These are phyloP conservation scores for Strix uralensis DNA, from an alignment of 2,113 vertebrate genomes.

Conservation along the genomic window DNA sequence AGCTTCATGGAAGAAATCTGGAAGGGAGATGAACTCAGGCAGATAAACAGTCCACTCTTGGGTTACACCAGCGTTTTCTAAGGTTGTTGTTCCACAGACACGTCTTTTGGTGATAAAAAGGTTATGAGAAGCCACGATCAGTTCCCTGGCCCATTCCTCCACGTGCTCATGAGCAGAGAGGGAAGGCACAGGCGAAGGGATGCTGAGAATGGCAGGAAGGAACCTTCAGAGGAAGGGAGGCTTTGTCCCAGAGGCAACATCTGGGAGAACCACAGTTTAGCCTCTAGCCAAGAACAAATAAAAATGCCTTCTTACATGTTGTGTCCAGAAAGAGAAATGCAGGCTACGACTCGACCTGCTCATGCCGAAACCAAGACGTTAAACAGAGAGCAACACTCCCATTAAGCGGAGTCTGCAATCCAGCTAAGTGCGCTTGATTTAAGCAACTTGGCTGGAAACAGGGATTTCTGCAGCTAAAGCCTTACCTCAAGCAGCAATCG, in stretches of 20 bases:
- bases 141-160: neutral
- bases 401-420: neutral
- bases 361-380: neutral
- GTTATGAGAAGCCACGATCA: neutral
- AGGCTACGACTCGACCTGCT: neutral
- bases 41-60: neutral
- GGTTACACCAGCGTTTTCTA: neutral
- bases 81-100: neutral
- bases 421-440: neutral
- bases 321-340: neutral
- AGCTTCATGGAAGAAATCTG: neutral
- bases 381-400: neutral
- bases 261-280: neutral
- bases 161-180: rapidly evolving
- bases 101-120: neutral
- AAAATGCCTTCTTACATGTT: neutral
- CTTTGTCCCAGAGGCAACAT: neutral
- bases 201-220: neutral
- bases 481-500: neutral
- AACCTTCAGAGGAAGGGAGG: neutral
- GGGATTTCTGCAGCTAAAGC: neutral
- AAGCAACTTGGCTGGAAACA: neutral
- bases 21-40: neutral
- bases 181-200: neutral
- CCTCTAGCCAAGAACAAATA: neutral